A percentile compares a stretch with the other conserved stretches of the same genome.
These are phyloP conservation scores for Stictocephala bisonia DNA, from an alignment of 2,888 invertebrate species.

Conservation along the genomic window DNA sequence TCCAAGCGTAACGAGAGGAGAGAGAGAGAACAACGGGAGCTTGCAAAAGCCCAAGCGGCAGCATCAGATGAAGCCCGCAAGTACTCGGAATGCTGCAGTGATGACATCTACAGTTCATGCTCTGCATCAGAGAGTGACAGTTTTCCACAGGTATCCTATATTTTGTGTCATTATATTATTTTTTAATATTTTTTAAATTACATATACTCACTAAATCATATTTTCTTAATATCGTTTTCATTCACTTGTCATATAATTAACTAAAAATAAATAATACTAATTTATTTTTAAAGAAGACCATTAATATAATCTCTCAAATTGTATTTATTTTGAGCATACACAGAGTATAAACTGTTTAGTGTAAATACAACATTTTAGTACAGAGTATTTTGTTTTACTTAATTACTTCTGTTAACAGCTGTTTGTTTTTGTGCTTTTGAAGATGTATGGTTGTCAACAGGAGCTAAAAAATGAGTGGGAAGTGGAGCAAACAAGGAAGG, in stretches of 20 bases:
- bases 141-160: slow-evolving; percentile 53
- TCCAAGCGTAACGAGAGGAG: slow-evolving; percentile 84
- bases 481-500: slow-evolving; percentile 53
- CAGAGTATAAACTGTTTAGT: no score
- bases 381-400: neutral
- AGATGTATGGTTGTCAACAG: slow-evolving; percentile 28
- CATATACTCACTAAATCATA: no score
- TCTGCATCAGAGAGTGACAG: slow-evolving; percentile 57
- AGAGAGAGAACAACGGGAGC: slow-evolving; percentile 86
- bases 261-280: no score
- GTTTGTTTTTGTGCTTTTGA: slow-evolving; percentile 19
- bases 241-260: no score
- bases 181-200: no score
- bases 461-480: slow-evolving; percentile 56
- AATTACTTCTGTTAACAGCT: neutral
- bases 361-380: no score
- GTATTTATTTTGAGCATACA: no score
- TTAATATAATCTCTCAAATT: no score
- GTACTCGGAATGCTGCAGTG: slow-evolving; percentile 58
- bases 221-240: no score
- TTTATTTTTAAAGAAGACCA: no score
- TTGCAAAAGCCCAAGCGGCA: slow-evolving; percentile 70
- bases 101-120: slow-evolving; percentile 59
- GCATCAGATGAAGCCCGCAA: slow-evolving; percentile 54
- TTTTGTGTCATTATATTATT: neutral